A percentile compares a stretch with the other conserved stretches of the same genome.
These are phyloP conservation scores for Cryptus viduatorius DNA, from an alignment of 2,888 invertebrate species.

Conservation along the genomic window DNA sequence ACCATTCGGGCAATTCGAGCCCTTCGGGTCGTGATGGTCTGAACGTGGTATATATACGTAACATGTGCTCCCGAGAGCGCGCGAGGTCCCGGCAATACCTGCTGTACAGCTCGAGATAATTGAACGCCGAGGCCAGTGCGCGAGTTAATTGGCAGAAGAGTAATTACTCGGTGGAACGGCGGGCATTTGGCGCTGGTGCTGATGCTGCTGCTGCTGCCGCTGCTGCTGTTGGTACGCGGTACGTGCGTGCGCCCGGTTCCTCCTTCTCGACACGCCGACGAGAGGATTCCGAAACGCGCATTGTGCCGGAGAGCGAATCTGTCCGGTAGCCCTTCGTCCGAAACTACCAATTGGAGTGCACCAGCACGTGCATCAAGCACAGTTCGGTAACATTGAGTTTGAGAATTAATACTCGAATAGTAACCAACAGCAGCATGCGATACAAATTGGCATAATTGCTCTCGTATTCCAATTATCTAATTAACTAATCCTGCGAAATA, in stretches of 20 bases:
- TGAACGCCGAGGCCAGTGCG: slow-evolving; percentile 67
- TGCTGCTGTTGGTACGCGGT: slow-evolving; percentile 37
- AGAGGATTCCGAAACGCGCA: slow-evolving; percentile 40
- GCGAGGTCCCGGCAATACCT: slow-evolving; percentile 17
- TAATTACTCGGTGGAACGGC: slow-evolving; percentile 68
- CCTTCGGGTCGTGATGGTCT: slow-evolving; percentile 18
- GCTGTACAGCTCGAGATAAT: slow-evolving; percentile 67
- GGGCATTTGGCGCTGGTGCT: slow-evolving; percentile 63
- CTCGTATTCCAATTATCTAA: too few species aligned
- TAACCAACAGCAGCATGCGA: not conserved
- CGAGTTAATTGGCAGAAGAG: slow-evolving; percentile 71
- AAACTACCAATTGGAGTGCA: slow-evolving; percentile 4
- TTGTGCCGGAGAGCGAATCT: slow-evolving; percentile 32
- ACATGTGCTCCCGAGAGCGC: slow-evolving; percentile 1
- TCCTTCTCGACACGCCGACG: slow-evolving; percentile 35
- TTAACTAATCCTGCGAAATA: too few species aligned
- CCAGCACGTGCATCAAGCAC: slow-evolving; percentile 3
- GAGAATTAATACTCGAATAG: slow-evolving; percentile 6
- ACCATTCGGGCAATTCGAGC: slow-evolving; percentile 18
- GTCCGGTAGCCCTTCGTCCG: slow-evolving; percentile 1
- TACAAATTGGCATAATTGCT: not conserved
- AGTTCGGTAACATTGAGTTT: not conserved
- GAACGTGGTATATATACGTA: not conserved
- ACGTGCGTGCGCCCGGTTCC: slow-evolving; percentile 34
- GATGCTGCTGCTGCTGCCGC: slow-evolving; percentile 32